Conservation (phyloP, 2,113 vertebrate genomes). For the Zosterops japonicus region DNA sequence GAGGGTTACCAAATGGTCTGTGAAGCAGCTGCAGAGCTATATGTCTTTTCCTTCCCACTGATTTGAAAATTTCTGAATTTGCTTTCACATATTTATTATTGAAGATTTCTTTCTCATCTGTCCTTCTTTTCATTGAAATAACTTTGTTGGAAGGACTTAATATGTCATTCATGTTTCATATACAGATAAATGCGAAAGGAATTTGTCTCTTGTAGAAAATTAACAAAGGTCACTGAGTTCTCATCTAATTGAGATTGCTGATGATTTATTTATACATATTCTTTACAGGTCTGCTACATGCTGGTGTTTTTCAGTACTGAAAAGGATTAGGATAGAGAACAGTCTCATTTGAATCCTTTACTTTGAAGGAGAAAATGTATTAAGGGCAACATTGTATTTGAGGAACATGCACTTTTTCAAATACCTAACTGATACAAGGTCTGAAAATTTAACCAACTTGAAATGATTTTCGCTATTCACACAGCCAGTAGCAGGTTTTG, state of each 20-base stretch:
- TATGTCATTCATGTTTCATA: not conserved
- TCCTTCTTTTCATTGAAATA: not conserved
- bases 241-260: not conserved
- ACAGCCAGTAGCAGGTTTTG: not conserved
- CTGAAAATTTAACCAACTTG: not conserved
- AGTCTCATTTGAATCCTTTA: not conserved
- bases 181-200: not conserved
- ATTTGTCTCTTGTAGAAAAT: not conserved
- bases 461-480: not conserved
- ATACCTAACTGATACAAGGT: not conserved
- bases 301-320: not conserved
- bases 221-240: not conserved
- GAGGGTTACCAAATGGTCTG: conserved; percentile 29
- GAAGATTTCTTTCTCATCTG: not conserved
- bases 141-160: not conserved
- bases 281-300: not conserved
- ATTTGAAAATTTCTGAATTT: not conserved
- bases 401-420: not conserved
- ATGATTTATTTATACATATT: not conserved
- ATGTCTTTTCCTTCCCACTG: not conserved
- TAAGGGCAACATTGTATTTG: not conserved
- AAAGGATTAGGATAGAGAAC: not conserved
- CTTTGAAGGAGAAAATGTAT: not conserved
- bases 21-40: conserved; percentile 8
- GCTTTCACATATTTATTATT: not conserved